Base-by-base conservation (phyloP, 2,888 invertebrate genomes). In the Beris morrisii region DNA sequence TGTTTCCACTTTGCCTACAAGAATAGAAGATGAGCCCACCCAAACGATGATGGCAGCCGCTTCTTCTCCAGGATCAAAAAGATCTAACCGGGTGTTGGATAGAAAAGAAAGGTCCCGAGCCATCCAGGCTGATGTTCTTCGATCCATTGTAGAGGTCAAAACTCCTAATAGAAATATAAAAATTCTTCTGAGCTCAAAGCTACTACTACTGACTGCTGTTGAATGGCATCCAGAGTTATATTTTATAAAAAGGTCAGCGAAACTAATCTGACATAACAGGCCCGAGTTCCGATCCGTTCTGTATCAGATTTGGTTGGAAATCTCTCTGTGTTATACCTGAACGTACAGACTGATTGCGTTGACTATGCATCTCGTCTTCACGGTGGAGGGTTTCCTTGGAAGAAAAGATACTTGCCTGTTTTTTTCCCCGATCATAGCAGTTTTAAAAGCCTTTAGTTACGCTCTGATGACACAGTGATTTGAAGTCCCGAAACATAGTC, bases 391-490 rank as follows among this genome's bases (percentile, higher is more conserved):
- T 48, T 48, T 48, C 48, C 15, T 48, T 48, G 48, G 12, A 48
- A 48, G n/a, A 15, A 48, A 38, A 38, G 38, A 38, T 9, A 38
- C 38, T 7, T 38, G 9, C 38, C 38, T 38, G 3, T 38, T 38
- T 38, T 38, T 38, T 38, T 38, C n/a, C n/a, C 9, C n/a, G 48
- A 15, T 48, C 48, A n/a, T 48, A 5, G n/a, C 48, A 48, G 48
- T 15, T 48, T 48, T 63, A 11, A 43, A 28, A 76, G 76, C 75
- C 75, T 78, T 78, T 78, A 78, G 78, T 77, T 77, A 78, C 78
- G 78, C 78, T 78, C 75, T 77, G 78, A 78, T 78, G 78, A 78
- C 78, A 78, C 75, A 74, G 78, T 78, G 44, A 64, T 54, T 64
- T 43, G 44, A 30, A 15, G 31, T 52, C 30, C 32, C 15, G 38